Evolutionary conservation across 2,113 vertebrate species (phyloP), one percentile per base, ranked within the genome.

Genomic region (Cygnus atratus): DNA sequence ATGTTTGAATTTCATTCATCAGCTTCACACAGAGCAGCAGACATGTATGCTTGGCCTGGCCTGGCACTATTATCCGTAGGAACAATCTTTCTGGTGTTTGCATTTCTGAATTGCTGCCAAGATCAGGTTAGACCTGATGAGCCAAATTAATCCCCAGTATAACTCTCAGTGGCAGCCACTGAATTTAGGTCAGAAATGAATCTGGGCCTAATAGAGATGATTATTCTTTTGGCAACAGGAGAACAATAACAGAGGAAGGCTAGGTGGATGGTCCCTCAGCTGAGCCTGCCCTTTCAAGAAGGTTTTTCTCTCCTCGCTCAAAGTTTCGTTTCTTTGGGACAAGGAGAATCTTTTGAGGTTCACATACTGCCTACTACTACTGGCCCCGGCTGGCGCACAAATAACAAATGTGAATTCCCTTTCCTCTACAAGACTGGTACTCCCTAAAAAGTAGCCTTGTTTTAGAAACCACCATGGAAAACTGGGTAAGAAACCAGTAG

Each of bases 101-200:
- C 37, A 22, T 22, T 88, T 79, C 68, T 81, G 83, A 88, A 81
- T 61, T 84, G 26, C 76, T 95, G 92, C 76, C 85, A 94, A 78
- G 75, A 77, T 88, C 79, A 79, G 74, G 80, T 91, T 71, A 87
- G 84, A 74, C 48, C 39, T 43, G 24, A 65, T 41, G 57, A 88
- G 73, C 68, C 50, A 92, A 90, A 94, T 92, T 79, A 95, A 92
- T 93, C 88, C 82, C 76, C 19, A 15, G 57, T 24, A 73, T 87
- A 75, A 75, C 43, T 77, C 65, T 73, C 22, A 50, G 55, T 58
- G 44, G 54, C 79, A 95, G 78, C 72, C 48, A 91, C 12, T 74
- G 29, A 65, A 75, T 93, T 93, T 81, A n/a, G 74, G 57, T 72
- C 52, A 78, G 43, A 68, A 61, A 17, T 78, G 13, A 94, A 46